phyloP scores from a whole-genome alignment of 2,888 invertebrate genomes.

The Hirtodrosophila confusa region DNA sequence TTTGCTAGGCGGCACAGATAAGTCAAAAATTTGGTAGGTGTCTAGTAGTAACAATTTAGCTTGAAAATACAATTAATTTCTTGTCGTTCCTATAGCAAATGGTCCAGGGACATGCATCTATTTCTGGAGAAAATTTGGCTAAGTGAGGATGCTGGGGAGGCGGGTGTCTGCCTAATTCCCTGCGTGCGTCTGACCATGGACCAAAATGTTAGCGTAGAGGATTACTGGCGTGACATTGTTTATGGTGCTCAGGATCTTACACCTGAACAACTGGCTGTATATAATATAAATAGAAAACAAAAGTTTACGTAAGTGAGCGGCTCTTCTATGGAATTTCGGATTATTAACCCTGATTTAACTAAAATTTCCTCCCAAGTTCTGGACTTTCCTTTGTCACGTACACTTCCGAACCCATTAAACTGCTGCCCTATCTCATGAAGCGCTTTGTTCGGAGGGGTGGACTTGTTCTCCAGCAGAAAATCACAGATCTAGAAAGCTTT shows the following conservation, averaged over 20 bases:
- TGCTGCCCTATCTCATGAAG: constrained; percentile 88
- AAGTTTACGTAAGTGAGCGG: constrained; percentile 55
- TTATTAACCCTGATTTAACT: neutral
- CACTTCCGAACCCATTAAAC: constrained; percentile 87
- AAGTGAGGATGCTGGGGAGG: constrained; percentile 85
- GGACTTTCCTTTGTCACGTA: constrained; percentile 89
- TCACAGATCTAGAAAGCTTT: constrained; percentile 86
- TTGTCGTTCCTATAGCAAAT: constrained; percentile 85
- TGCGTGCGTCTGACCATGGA: constrained; percentile 82
- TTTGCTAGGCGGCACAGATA: constrained; percentile 86
- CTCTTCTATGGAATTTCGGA: no score
- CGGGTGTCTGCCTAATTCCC: constrained; percentile 85
- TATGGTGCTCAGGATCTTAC: constrained; percentile 60
- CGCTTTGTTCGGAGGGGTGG: constrained; percentile 88
- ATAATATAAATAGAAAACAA: constrained; percentile 76
- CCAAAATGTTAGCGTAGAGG: constrained; percentile 64
- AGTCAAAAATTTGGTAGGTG: constrained; percentile 85
- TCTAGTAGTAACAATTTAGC: neutral
- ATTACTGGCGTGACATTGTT: constrained; percentile 73
- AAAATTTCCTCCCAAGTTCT: constrained; percentile 82
- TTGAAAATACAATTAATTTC: neutral
- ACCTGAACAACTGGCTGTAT: constrained; percentile 75
- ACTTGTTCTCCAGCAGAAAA: constrained; percentile 84
- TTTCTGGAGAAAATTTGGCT: constrained; percentile 87
- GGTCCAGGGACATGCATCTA: constrained; percentile 87